Conservation (phyloP, 2,113 vertebrate species). For the Trachemys scripta region DNA sequence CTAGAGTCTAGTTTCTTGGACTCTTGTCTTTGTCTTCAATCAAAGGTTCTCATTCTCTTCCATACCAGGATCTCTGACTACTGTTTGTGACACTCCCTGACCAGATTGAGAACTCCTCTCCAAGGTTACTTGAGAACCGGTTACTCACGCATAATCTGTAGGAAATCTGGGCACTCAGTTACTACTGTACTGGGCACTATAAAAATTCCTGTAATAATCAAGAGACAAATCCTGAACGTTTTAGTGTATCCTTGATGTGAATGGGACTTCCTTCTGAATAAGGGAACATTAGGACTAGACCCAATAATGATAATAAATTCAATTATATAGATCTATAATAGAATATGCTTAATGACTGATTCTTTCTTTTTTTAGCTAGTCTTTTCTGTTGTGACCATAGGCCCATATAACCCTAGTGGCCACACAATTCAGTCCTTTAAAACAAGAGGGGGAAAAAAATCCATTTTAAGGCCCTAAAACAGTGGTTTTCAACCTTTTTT, state of each 20-base stretch:
- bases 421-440: not conserved
- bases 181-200: not conserved
- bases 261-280: constrained; percentile 6
- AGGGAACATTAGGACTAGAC: constrained; percentile 8
- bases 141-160: not conserved
- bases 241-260: not conserved
- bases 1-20: constrained; percentile 31
- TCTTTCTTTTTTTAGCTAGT: not conserved
- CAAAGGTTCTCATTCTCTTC: constrained; percentile 15
- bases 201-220: constrained; percentile 1
- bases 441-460: not conserved
- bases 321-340: constrained; percentile 14
- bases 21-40: not conserved
- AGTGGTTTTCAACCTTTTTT: too few relatives aligned
- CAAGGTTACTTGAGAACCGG: not conserved
- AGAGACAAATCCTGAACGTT: constrained; percentile 10
- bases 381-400: not conserved
- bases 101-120: not conserved
- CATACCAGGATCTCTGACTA: not conserved
- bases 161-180: constrained; percentile 7
- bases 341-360: not conserved
- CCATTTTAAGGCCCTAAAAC: too few relatives aligned
- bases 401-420: not conserved
- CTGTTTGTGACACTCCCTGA: not conserved
- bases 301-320: constrained; percentile 24